A percentile compares a stretch with the other conserved stretches of the same genome.
Evolutionary conservation across 2,888 invertebrate genomes (phyloP).

Genomic region (Patella caerulea): DNA sequence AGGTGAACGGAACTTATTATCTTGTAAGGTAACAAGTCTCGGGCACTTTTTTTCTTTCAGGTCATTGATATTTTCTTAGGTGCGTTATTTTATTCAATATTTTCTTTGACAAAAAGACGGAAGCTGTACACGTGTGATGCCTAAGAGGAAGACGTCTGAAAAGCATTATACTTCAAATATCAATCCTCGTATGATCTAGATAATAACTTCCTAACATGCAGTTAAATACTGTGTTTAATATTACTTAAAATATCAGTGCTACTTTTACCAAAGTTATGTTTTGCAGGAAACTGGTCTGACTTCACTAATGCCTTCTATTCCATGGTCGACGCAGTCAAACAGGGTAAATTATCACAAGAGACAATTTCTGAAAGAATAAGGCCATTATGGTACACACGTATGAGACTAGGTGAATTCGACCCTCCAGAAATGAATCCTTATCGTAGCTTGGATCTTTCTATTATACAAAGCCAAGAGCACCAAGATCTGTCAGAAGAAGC

Average conservation of each 20-base stretch:
- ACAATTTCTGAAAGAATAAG: constrained; percentile 28
- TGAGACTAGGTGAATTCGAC: constrained; percentile 43
- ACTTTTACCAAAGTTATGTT: background rate
- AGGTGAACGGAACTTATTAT: too few species aligned
- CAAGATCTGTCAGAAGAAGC: constrained; percentile 42
- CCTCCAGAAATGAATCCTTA: constrained; percentile 50
- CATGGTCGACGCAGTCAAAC: background rate
- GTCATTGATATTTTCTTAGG: too few species aligned
- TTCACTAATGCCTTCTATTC: background rate
- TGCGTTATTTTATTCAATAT: too few species aligned
- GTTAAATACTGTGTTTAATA: too few species aligned
- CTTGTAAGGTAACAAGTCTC: too few species aligned
- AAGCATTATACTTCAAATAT: too few species aligned
- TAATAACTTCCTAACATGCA: too few species aligned
- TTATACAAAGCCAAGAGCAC: constrained; percentile 45
- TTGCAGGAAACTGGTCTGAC: background rate
- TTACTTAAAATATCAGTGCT: background rate
- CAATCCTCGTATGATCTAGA: too few species aligned
- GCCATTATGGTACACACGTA: constrained; percentile 35
- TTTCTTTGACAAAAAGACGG: too few species aligned
- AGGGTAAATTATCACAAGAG: background rate
- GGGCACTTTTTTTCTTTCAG: too few species aligned
- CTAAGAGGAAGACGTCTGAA: too few species aligned
- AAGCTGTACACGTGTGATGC: too few species aligned
- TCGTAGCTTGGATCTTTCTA: constrained; percentile 34